Conservation (phyloP, 2,797 vertebrate species). For the Rallus crepitans region DNA sequence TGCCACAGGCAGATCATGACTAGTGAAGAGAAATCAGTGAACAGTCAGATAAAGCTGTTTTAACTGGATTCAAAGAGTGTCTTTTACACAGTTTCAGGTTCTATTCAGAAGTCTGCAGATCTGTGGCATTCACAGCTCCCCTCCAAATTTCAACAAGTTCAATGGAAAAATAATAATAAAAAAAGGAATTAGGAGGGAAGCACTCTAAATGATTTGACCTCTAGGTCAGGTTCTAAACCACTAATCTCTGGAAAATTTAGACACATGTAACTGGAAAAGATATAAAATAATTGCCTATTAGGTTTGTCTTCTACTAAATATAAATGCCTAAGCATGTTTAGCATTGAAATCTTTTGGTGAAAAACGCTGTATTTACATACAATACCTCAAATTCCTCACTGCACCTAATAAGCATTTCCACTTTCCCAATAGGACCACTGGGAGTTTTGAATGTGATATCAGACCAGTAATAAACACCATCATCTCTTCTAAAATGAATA, state of each 20-base stretch:
- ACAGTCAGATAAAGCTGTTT: conserved; percentile 59
- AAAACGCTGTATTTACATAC: not conserved
- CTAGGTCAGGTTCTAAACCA: not conserved
- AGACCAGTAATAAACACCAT: not conserved
- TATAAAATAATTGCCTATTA: not conserved
- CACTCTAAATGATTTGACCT: not conserved
- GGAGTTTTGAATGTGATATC: not conserved
- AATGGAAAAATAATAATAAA: conserved; percentile 43
- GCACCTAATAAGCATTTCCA: not conserved
- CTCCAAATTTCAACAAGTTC: conserved; percentile 55
- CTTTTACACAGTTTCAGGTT: conserved; percentile 62
- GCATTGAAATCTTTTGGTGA: not conserved
- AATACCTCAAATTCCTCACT: not conserved
- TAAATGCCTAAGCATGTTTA: not conserved
- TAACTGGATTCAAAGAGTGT: conserved; percentile 67
- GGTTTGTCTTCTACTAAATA: not conserved
- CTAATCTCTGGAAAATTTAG: not conserved
- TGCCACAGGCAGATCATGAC: conserved; percentile 63
- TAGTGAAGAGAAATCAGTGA: conserved; percentile 56
- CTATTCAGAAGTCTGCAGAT: conserved; percentile 54
- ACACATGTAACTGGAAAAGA: not conserved
- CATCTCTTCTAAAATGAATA: not conserved
- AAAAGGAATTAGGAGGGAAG: not conserved
- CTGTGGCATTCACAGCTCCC: conserved; percentile 1
- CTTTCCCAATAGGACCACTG: not conserved